phyloP scores from a whole-genome alignment of 2,797 vertebrate species.

The Cryptoblepharus egeriae region DNA sequence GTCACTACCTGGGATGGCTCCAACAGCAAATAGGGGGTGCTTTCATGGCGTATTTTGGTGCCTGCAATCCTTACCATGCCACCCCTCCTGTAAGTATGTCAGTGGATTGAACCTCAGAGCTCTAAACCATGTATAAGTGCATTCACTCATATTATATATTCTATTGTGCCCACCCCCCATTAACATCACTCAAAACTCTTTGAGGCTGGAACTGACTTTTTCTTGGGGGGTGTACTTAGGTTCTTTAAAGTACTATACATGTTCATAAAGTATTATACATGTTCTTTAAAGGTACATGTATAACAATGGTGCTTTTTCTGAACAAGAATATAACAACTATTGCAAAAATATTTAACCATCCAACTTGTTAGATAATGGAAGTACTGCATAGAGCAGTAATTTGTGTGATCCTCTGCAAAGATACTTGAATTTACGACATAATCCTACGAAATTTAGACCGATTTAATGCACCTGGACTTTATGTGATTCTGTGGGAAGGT shows the following conservation, averaged over 20 bases:
- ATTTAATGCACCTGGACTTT: too few species aligned
- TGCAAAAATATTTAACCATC: not conserved
- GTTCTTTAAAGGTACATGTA: not conserved
- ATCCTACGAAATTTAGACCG: too few species aligned
- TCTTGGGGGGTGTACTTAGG: not conserved
- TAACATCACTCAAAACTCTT: not conserved
- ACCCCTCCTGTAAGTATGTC: too few species aligned
- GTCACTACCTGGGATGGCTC: too few species aligned
- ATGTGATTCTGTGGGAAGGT: too few species aligned
- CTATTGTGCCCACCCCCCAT: not conserved
- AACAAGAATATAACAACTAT: not conserved
- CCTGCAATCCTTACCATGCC: too few species aligned
- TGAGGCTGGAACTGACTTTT: not conserved
- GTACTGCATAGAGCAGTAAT: not conserved
- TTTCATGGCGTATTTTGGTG: too few species aligned
- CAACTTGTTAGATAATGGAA: not conserved
- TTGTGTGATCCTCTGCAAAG: not conserved
- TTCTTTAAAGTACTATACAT: not conserved
- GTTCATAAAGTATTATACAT: too few species aligned
- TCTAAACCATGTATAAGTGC: too few species aligned
- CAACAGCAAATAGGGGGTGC: too few species aligned
- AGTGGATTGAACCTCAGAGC: too few species aligned
- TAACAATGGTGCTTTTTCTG: not conserved
- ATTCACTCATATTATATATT: not conserved
- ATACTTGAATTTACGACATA: not conserved